phyloP scores from a whole-genome alignment of 1,140 invertebrate genomes.

The Pachypeltis micranthus region DNA sequence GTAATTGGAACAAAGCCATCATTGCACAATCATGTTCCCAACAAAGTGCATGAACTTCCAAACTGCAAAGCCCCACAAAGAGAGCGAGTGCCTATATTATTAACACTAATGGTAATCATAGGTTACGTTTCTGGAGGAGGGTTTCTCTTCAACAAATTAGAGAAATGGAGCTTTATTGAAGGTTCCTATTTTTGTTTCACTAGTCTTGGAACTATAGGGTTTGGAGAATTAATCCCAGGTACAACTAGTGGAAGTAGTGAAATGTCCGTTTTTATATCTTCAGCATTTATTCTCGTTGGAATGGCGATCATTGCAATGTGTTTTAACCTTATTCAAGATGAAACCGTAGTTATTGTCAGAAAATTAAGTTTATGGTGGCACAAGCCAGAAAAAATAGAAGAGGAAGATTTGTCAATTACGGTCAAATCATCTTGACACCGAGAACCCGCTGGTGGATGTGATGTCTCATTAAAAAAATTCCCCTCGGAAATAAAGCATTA shows the following conservation, averaged over 20 bases:
- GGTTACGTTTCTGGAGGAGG: constrained; percentile 85
- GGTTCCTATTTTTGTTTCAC: constrained; percentile 92
- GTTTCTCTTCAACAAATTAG: constrained; percentile 75
- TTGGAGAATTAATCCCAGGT: constrained; percentile 67
- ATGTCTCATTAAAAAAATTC: constrained; percentile 33
- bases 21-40: constrained; percentile 24
- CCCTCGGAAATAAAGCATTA: constrained; percentile 23
- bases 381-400: constrained; percentile 29
- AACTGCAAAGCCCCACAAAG: constrained; percentile 12
- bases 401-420: constrained; percentile 32
- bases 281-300: constrained; percentile 83
- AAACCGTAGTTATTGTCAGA: constrained; percentile 58
- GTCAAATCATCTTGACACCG: constrained; percentile 25
- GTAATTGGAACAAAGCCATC: constrained; percentile 16
- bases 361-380: constrained; percentile 30
- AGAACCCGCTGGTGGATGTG: constrained; percentile 36
- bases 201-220: constrained; percentile 77
- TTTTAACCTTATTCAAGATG: constrained; percentile 90
- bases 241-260: constrained; percentile 40
- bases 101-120: constrained; percentile 79
- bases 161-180: constrained; percentile 83
- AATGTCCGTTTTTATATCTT: constrained; percentile 63
- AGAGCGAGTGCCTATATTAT: constrained; percentile 62
- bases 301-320: constrained; percentile 94
- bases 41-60: constrained; percentile 19